These are phyloP conservation scores for Oncorhynchus kisutch DNA, from an alignment of 2,113 vertebrate genomes.

Conservation along the genomic window DNA sequence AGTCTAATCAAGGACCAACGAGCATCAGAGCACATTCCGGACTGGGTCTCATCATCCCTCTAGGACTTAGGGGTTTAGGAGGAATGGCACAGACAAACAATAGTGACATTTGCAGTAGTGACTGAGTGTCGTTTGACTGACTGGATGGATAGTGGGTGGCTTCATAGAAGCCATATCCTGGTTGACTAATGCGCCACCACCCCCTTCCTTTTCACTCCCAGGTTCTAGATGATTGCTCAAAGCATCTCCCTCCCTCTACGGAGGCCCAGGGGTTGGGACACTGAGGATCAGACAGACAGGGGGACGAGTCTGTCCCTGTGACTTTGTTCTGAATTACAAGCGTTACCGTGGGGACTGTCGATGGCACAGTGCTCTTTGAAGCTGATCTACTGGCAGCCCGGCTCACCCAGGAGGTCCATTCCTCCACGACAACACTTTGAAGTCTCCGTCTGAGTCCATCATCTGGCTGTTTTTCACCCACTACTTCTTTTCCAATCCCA, in stretches of 20 bases:
- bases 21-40: too few species aligned
- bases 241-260: slow-evolving; percentile 19
- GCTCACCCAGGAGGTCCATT: slow-evolving; percentile 23
- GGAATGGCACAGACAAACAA: neutral
- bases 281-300: neutral
- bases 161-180: slow-evolving; percentile 9
- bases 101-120: neutral
- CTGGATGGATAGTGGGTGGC: neutral
- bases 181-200: slow-evolving; percentile 14
- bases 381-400: slow-evolving; percentile 24
- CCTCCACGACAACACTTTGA: slow-evolving; percentile 32
- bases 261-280: neutral
- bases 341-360: slow-evolving; percentile 31
- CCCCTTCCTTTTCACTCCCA: slow-evolving; percentile 13
- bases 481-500: neutral
- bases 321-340: slow-evolving; percentile 54
- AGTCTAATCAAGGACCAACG: neutral
- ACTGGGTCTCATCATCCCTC: neutral
- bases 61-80: neutral
- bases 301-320: neutral
- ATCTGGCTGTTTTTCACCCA: slow-evolving; percentile 18
- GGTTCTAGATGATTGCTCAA: slow-evolving; percentile 7
- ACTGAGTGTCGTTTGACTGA: slow-evolving; percentile 17
- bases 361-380: slow-evolving; percentile 32
- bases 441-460: slow-evolving; percentile 9